A percentile compares a stretch with the other conserved stretches of the same genome.
These are phyloP conservation scores for Adelosebastes latens DNA, from an alignment of 2,797 vertebrate species.

Conservation along the genomic window DNA sequence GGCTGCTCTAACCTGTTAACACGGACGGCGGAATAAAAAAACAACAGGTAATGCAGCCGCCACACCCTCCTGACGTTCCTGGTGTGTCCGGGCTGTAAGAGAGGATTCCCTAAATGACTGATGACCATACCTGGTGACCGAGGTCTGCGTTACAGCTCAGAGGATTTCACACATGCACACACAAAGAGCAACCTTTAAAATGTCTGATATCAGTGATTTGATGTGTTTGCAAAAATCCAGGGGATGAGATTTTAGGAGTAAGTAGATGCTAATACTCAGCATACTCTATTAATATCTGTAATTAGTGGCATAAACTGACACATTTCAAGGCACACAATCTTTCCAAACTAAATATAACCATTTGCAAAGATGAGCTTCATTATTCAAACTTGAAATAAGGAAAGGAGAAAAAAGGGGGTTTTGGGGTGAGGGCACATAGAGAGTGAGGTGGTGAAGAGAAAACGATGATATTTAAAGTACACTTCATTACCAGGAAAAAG, in stretches of 20 bases:
- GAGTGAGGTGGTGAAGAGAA: not conserved
- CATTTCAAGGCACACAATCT: not conserved
- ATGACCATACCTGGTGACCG: slow-evolving; percentile 15
- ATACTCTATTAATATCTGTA: not conserved
- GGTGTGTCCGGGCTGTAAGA: not conserved
- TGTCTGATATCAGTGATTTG: not conserved
- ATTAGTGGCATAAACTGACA: not conserved
- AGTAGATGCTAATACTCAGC: no score
- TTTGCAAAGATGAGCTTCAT: not conserved
- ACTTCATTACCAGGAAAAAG: slow-evolving; percentile 16
- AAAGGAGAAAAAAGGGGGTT: not conserved
- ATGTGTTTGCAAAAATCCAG: not conserved
- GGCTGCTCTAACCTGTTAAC: no score
- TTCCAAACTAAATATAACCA: not conserved
- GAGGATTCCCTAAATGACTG: slow-evolving; percentile 6
- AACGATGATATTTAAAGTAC: slow-evolving; percentile 14
- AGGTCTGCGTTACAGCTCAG: not conserved
- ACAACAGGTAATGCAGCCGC: no score
- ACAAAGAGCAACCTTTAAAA: slow-evolving; percentile 21
- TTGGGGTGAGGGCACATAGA: not conserved
- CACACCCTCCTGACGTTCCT: no score
- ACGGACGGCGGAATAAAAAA: no score
- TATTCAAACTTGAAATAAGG: not conserved
- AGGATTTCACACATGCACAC: not conserved
- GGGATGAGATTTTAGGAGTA: not conserved